Conservation (phyloP, 2,888 invertebrate genomes). For the Tinea semifulvella region DNA sequence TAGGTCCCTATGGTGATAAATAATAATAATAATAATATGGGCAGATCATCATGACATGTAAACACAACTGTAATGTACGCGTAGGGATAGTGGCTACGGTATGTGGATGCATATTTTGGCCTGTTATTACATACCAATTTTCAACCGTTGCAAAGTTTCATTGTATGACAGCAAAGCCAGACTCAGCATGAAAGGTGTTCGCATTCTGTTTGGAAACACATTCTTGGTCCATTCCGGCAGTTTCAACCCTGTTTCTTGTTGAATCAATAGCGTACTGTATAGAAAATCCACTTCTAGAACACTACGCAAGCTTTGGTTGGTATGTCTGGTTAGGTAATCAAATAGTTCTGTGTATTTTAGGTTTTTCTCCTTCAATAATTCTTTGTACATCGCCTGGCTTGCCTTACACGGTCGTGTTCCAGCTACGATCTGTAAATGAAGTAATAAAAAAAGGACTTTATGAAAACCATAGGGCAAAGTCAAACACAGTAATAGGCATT, state of each 20-base stretch:
- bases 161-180: slow-evolving; percentile 77
- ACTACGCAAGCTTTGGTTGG: slow-evolving; percentile 54
- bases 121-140: slow-evolving; percentile 72
- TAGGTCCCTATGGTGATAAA: too few species aligned
- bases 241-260: slow-evolving; percentile 69
- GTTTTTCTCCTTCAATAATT: slow-evolving; percentile 54
- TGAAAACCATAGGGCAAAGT: too few species aligned
- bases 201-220: slow-evolving; percentile 75
- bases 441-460: too few species aligned
- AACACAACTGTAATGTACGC: too few species aligned
- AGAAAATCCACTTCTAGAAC: slow-evolving; percentile 75
- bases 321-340: slow-evolving; percentile 64
- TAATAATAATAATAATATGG: too few species aligned
- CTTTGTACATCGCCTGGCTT: slow-evolving; percentile 50
- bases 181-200: slow-evolving; percentile 71
- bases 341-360: slow-evolving; percentile 69
- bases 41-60: too few species aligned
- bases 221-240: slow-evolving; percentile 80
- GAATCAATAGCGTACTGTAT: slow-evolving; percentile 74
- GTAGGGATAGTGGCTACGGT: too few species aligned
- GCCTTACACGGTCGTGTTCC: slow-evolving; percentile 45
- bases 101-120: too few species aligned
- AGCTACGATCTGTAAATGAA: slow-evolving; percentile 50
- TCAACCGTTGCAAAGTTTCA: slow-evolving; percentile 72
- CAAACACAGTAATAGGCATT: too few species aligned